Conservation (phyloP, 2,888 invertebrate genomes). For the Cenopis cana region DNA sequence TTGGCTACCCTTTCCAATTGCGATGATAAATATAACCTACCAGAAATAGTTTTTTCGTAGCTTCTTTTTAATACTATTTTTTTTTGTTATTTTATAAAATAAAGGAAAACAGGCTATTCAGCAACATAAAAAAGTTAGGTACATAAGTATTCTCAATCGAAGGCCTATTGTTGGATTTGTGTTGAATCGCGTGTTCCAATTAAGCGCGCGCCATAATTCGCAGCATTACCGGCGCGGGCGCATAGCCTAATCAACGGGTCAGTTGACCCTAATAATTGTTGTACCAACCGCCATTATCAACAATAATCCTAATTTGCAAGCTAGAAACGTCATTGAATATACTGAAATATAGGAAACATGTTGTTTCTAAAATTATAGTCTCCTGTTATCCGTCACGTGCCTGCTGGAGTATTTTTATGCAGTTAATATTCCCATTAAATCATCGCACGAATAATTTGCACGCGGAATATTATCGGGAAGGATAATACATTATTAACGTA, state of each 20-base stretch:
- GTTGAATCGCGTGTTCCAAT: constrained; percentile 67
- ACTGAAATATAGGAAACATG: neutral
- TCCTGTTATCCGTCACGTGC: too few species aligned
- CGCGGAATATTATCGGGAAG: too few species aligned
- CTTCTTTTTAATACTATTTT: too few species aligned
- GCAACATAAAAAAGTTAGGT: neutral
- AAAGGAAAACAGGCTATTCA: neutral
- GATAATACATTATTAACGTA: too few species aligned
- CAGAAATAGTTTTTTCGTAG: too few species aligned
- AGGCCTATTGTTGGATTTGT: constrained; percentile 50
- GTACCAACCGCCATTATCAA: neutral
- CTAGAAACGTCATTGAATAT: neutral
- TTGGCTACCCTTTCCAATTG: too few species aligned
- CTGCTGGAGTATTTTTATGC: too few species aligned
- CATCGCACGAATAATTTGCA: too few species aligned
- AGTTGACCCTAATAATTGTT: neutral
- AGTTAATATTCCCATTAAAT: too few species aligned
- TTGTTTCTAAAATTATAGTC: neutral
- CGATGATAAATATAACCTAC: too few species aligned
- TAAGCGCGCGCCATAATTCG: constrained; percentile 69
- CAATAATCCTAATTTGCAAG: neutral
- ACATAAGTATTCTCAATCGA: constrained; percentile 4
- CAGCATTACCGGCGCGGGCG: constrained; percentile 62
- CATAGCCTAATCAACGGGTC: constrained; percentile 39
- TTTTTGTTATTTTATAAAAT: too few species aligned